These are phyloP conservation scores for Oceanodroma leucorhoa DNA, from an alignment of 2,797 vertebrate species.

Conservation along the genomic window DNA sequence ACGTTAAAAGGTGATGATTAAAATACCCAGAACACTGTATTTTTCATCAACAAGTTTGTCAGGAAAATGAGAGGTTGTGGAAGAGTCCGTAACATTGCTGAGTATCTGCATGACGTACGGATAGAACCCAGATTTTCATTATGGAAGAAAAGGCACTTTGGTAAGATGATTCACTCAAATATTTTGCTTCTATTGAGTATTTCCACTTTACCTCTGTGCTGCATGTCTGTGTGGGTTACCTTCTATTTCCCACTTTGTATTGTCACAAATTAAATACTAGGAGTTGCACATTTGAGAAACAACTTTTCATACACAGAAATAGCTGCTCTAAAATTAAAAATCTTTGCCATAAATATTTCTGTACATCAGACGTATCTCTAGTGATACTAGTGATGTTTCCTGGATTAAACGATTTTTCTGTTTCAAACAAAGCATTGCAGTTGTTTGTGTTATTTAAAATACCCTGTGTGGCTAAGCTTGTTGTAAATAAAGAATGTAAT, in stretches of 20 bases:
- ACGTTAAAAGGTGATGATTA: neutral
- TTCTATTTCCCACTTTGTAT: neutral
- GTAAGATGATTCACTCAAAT: neutral
- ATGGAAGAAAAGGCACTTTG: neutral
- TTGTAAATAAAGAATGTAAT: neutral
- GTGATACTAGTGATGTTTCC: neutral
- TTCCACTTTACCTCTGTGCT: neutral
- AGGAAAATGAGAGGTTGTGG: neutral
- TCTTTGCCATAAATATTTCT: neutral
- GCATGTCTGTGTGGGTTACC: neutral
- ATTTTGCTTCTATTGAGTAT: neutral
- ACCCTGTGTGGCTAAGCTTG: neutral
- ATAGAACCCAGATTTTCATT: neutral
- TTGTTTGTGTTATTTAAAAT: neutral
- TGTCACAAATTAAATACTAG: neutral
- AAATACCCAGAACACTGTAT: neutral
- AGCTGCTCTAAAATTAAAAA: slow-evolving; percentile 72
- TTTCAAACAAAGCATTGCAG: neutral
- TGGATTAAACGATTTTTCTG: neutral
- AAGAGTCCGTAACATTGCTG: neutral
- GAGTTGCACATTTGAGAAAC: slow-evolving; percentile 77
- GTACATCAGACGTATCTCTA: neutral
- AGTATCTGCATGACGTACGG: neutral
- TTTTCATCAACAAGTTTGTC: neutral
- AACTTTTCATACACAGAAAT: slow-evolving; percentile 75